Evolutionary conservation across 1,140 invertebrate species (phyloP).

Genomic region (Hypothenemus hampei): DNA sequence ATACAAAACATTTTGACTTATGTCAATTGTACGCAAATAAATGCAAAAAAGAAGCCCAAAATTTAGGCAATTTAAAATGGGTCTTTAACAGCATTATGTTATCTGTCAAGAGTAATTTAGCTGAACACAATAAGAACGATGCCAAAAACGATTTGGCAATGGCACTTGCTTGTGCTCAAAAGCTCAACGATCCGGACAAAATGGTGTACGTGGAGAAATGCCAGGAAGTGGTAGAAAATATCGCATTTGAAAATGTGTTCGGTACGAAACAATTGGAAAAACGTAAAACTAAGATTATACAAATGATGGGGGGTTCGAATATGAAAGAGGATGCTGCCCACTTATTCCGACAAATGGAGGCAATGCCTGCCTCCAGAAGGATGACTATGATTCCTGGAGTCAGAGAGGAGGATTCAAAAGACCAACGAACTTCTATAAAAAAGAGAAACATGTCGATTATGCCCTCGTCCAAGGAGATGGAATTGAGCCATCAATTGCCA

Average conservation of each 20-base stretch:
- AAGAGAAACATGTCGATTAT: constrained; percentile 9
- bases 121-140: constrained; percentile 50
- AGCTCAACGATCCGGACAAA: constrained; percentile 24
- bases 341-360: constrained; percentile 41
- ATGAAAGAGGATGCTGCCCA: constrained; percentile 40
- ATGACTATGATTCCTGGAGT: constrained; percentile 43
- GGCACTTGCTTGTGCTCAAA: constrained; percentile 17
- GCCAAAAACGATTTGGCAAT: constrained; percentile 25
- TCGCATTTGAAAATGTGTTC: constrained; percentile 38
- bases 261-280: constrained; percentile 38
- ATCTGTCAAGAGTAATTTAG: constrained; percentile 49
- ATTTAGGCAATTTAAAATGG: constrained; percentile 44
- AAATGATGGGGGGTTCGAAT: constrained; percentile 34
- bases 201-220: constrained; percentile 26
- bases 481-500: too few relatives aligned
- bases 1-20: constrained; percentile 51
- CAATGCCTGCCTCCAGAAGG: constrained; percentile 37
- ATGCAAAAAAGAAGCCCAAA: constrained; percentile 49
- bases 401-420: background rate
- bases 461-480: background rate
- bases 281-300: constrained; percentile 39
- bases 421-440: background rate
- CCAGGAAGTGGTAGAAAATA: constrained; percentile 33
- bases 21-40: constrained; percentile 51
- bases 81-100: constrained; percentile 50